Conservation (phyloP, 2,888 invertebrate genomes). For the Heliconius sara region DNA sequence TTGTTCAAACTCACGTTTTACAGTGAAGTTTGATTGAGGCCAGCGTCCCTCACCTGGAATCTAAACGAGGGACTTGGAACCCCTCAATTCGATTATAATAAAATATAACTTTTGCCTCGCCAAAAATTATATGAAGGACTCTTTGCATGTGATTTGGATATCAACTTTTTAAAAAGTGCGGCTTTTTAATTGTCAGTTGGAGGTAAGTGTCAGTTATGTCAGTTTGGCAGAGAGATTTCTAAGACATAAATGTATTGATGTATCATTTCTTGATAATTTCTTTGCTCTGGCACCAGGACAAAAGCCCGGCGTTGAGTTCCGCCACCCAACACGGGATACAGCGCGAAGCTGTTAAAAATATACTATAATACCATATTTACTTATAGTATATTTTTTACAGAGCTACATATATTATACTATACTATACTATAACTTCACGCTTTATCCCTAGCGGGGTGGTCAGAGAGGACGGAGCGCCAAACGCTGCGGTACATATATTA, state of each 20-base stretch:
- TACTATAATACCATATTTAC: too few relatives aligned
- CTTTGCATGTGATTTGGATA: neutral
- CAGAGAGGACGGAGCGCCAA: too few relatives aligned
- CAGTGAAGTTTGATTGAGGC: slow-evolving; percentile 75
- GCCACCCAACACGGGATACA: neutral
- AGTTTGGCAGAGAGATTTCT: neutral
- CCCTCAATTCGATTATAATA: slow-evolving; percentile 62
- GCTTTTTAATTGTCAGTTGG: neutral
- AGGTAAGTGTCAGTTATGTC: neutral
- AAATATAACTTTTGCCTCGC: slow-evolving; percentile 48
- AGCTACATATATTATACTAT: too few relatives aligned
- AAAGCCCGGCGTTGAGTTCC: neutral
- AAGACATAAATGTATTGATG: neutral
- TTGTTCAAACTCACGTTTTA: slow-evolving; percentile 60
- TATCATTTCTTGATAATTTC: neutral
- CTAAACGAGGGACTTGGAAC: slow-evolving; percentile 68
- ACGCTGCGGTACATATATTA: too few relatives aligned
- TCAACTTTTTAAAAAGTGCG: neutral
- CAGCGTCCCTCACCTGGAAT: slow-evolving; percentile 66
- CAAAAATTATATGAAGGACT: neutral
- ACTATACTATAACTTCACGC: too few relatives aligned
- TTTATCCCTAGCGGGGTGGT: too few relatives aligned
- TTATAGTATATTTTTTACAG: too few relatives aligned
- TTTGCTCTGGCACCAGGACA: neutral
- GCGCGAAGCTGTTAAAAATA: too few relatives aligned